Percentiles rank a stretch among this genome's conserved stretches.
phyloP scores from a whole-genome alignment of 2,888 invertebrate species.

The Heteromurus nitidus region DNA sequence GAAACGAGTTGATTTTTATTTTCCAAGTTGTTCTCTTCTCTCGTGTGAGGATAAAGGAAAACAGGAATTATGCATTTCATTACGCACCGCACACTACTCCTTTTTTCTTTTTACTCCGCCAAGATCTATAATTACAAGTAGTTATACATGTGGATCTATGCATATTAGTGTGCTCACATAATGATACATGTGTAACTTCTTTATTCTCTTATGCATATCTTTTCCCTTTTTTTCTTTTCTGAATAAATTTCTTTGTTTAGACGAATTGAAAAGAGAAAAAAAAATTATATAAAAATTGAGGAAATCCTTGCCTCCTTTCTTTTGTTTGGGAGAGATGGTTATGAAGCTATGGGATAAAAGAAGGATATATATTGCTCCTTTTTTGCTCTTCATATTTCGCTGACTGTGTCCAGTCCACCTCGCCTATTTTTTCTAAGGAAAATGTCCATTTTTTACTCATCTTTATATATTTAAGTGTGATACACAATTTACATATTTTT shows the following conservation, averaged over 20 bases:
- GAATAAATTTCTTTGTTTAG: slow-evolving; percentile 25
- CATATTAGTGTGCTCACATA: neutral
- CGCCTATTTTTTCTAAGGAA: neutral
- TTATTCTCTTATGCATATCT: neutral
- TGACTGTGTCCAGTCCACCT: neutral
- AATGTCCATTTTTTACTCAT: neutral
- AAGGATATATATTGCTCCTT: no score
- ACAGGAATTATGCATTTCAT: slow-evolving; percentile 63
- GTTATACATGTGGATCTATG: neutral
- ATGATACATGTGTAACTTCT: no score
- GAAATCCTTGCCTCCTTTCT: slow-evolving; percentile 31
- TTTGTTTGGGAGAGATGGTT: slow-evolving; percentile 8
- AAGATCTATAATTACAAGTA: neutral
- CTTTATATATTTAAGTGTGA: neutral
- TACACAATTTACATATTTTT: neutral
- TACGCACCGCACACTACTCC: slow-evolving; percentile 4
- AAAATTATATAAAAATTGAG: slow-evolving; percentile 32
- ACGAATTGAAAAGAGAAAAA: slow-evolving; percentile 14
- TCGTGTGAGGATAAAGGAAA: slow-evolving; percentile 29
- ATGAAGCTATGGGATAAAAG: neutral
- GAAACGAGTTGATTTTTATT: slow-evolving; percentile 42
- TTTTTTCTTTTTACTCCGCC: neutral
- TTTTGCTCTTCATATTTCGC: neutral
- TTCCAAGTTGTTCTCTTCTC: neutral
- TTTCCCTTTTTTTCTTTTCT: slow-evolving; percentile 1